Percentiles rank a stretch among this genome's conserved stretches.
Evolutionary conservation across 2,797 vertebrate species (phyloP).

Genomic region (Spea hammondii): DNA sequence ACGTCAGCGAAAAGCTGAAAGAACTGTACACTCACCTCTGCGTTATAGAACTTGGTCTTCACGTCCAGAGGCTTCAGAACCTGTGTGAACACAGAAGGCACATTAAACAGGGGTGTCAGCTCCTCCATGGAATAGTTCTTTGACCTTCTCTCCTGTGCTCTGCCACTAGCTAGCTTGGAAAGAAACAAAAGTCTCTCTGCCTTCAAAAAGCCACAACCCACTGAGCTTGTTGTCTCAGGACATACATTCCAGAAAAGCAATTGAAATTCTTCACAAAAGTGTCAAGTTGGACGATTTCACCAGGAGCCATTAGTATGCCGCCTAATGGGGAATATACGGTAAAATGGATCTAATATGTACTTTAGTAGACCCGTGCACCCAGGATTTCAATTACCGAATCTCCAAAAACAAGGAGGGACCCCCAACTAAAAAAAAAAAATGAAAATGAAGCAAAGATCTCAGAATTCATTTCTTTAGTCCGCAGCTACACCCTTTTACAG

Average conservation of each 20-base stretch:
- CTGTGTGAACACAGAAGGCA: conserved; percentile 82
- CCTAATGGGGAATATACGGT: too few relatives aligned
- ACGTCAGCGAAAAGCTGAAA: too few relatives aligned
- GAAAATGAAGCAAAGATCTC: too few relatives aligned
- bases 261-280: conserved; percentile 5
- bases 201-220: not conserved
- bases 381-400: too few relatives aligned
- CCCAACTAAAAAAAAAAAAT: too few relatives aligned
- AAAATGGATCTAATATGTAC: too few relatives aligned
- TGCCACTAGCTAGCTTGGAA: not conserved
- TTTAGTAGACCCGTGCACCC: too few relatives aligned
- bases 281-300: conserved; percentile 9
- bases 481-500: too few relatives aligned
- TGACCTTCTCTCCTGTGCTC: not conserved
- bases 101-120: conserved; percentile 59
- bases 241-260: conserved; percentile 4
- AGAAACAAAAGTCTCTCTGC: not conserved
- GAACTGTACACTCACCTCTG: conserved; percentile 79
- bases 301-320: too few relatives aligned
- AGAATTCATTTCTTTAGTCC: too few relatives aligned
- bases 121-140: conserved; percentile 8
- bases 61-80: conserved; percentile 97
- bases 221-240: not conserved
- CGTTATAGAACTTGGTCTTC: conserved; percentile 99
- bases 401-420: too few relatives aligned